Evolutionary conservation across 2,888 invertebrate species (phyloP).

Genomic region (Drosophila infuscata): DNA sequence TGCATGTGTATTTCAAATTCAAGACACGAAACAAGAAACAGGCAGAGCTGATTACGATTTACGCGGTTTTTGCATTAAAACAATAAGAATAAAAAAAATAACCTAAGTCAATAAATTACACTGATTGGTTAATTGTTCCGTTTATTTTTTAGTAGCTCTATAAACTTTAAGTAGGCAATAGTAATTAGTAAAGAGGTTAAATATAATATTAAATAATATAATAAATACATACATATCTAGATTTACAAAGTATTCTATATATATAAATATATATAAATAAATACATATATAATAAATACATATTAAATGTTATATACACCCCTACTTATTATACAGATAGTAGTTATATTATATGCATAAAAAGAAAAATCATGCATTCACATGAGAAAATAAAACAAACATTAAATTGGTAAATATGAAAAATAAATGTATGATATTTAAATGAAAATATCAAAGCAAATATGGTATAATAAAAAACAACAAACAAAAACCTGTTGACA

Average conservation of each 20-base stretch:
- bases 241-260: constrained; percentile 33
- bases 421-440: constrained; percentile 40
- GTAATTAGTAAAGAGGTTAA: constrained; percentile 31
- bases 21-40: not conserved
- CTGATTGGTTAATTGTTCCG: constrained; percentile 59
- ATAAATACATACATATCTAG: constrained; percentile 18
- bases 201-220: constrained; percentile 10
- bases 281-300: constrained; percentile 26
- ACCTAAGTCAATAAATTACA: constrained; percentile 35
- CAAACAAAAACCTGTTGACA: constrained; percentile 42
- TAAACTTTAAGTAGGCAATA: constrained; percentile 31
- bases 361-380: constrained; percentile 18
- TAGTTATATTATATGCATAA: constrained; percentile 34
- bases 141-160: constrained; percentile 34
- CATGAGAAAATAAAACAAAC: constrained; percentile 15
- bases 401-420: constrained; percentile 30
- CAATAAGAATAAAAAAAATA: constrained; percentile 1
- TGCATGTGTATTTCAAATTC: constrained; percentile 26
- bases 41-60: constrained; percentile 1
- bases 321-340: constrained; percentile 28
- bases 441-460: constrained; percentile 31
- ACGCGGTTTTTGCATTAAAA: constrained; percentile 8
- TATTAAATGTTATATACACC: constrained; percentile 48
- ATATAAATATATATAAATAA: constrained; percentile 29
- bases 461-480: constrained; percentile 40